phyloP scores from a whole-genome alignment of 2,888 invertebrate genomes.

The Orthosia gracilis region DNA sequence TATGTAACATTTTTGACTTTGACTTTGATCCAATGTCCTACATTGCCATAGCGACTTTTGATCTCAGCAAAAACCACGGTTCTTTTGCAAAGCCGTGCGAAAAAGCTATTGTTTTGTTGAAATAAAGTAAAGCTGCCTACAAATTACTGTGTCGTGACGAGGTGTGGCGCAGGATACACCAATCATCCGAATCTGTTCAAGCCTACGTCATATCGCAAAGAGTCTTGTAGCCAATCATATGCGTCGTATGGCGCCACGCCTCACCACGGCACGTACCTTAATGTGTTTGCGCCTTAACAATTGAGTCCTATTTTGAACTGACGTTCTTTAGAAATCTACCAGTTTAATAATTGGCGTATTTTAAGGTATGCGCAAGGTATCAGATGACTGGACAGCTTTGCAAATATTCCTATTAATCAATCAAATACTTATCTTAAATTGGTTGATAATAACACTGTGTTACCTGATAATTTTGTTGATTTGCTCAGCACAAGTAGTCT shows the following conservation, averaged over 20 bases:
- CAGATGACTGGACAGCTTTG: constrained; percentile 1
- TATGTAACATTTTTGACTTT: too few relatives aligned
- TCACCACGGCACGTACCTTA: too few relatives aligned
- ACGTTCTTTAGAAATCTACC: neutral
- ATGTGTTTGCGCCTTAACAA: too few relatives aligned
- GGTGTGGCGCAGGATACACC: too few relatives aligned
- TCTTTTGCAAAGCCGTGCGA: neutral
- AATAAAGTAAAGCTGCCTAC: neutral
- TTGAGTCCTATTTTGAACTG: neutral
- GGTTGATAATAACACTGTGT: constrained; percentile 24
- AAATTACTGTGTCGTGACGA: too few relatives aligned
- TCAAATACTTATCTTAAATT: constrained; percentile 42
- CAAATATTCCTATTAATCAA: constrained; percentile 41
- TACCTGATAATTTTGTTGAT: constrained; percentile 34
- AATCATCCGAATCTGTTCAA: too few relatives aligned
- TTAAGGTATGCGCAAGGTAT: neutral
- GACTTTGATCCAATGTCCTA: too few relatives aligned
- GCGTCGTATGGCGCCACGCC: too few relatives aligned
- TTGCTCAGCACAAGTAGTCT: neutral
- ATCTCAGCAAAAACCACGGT: neutral
- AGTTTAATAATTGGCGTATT: constrained; percentile 1
- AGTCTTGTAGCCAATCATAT: too few relatives aligned
- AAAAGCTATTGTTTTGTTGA: neutral
- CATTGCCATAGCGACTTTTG: neutral
- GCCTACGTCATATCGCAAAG: too few relatives aligned